Base-by-base conservation (phyloP, 2,113 vertebrate species). In the Tragelaphus scriptus region DNA sequence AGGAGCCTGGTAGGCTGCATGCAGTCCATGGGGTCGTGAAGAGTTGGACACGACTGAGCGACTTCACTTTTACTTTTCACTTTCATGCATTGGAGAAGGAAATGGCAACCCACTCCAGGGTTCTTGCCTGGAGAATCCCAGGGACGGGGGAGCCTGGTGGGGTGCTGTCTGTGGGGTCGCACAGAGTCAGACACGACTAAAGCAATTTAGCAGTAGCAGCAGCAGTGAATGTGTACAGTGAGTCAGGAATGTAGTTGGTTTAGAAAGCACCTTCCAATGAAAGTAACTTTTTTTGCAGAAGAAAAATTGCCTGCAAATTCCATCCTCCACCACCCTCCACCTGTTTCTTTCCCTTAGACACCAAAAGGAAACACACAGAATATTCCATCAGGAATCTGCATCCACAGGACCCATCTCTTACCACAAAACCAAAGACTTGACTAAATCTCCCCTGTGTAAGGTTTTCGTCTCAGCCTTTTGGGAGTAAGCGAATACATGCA, bases 271-370 rank as follows among this genome's bases (percentile, higher is more conserved):
- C 13, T 84, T 91, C 32, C 9, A 79, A 84, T 0, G 2, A 23
- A 44, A 51, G 32, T 58, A 61, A 91, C 59, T 92, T 13, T 75
- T 86, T 95, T 63, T 71, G 40, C 3, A 88, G 44, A 25, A 56
- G n/a, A 55, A 77, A 65, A 65, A 71, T 30, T 40, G 4, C 23
- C 11, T 59, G 11, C 6, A 79, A 49, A 14, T 30, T 87, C 40
- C 26, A 12, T n/a, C 16, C 6, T 11, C 9, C 5, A 23, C 17
- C 0, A 1, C 9, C 7, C 9, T 36, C 14, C 2, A 26, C 9
- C 12, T 68, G 16, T 59, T 51, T 90, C 61, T 56, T 81, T 68
- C 36, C 75, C 88, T 91, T 47, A 63, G n/a, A 56, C 21, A 71
- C 32, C 65, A 53, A 75, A 51, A 36, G 16, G 32, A 26, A 71